These are phyloP conservation scores for Apogon hyalosoma DNA, from an alignment of 2,797 vertebrate species.

Conservation along the genomic window DNA sequence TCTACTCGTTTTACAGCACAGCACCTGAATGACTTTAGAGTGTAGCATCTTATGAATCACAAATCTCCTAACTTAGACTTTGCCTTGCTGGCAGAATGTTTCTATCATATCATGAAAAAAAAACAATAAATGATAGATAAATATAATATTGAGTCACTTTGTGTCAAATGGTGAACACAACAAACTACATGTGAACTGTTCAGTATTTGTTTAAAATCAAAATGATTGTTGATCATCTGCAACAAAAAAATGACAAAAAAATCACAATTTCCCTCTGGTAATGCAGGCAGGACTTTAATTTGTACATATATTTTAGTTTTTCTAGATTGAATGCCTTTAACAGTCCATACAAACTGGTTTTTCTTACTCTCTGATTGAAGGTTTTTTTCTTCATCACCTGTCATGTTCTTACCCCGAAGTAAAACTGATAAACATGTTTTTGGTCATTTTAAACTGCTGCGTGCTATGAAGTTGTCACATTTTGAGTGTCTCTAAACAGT, in stretches of 20 bases:
- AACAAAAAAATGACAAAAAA: too few relatives aligned
- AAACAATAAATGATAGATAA: conserved; percentile 68
- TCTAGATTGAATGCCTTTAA: too few relatives aligned
- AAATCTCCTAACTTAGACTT: conserved; percentile 44
- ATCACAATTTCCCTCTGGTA: too few relatives aligned
- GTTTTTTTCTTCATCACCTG: background rate
- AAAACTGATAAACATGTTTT: conserved; percentile 12
- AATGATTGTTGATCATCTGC: too few relatives aligned
- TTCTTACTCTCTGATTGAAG: background rate
- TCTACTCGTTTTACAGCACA: conserved; percentile 52
- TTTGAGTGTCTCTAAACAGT: conserved; percentile 37
- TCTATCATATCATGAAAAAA: conserved; percentile 64
- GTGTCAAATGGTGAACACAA: conserved; percentile 2
- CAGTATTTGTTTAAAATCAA: background rate
- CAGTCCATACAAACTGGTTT: too few relatives aligned
- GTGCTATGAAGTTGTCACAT: conserved; percentile 23
- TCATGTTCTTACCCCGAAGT: conserved; percentile 1
- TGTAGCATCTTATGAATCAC: conserved; percentile 70
- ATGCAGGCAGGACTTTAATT: too few relatives aligned
- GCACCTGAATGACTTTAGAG: conserved; percentile 71
- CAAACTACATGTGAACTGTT: background rate
- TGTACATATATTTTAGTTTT: too few relatives aligned
- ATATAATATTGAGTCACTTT: conserved; percentile 34
- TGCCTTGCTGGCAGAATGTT: conserved; percentile 66
- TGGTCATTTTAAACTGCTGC: background rate